A percentile compares a stretch with the other conserved stretches of the same genome.
These are phyloP conservation scores for Ivindomyrus marchei DNA, from an alignment of 2,113 vertebrate genomes.

Conservation along the genomic window DNA sequence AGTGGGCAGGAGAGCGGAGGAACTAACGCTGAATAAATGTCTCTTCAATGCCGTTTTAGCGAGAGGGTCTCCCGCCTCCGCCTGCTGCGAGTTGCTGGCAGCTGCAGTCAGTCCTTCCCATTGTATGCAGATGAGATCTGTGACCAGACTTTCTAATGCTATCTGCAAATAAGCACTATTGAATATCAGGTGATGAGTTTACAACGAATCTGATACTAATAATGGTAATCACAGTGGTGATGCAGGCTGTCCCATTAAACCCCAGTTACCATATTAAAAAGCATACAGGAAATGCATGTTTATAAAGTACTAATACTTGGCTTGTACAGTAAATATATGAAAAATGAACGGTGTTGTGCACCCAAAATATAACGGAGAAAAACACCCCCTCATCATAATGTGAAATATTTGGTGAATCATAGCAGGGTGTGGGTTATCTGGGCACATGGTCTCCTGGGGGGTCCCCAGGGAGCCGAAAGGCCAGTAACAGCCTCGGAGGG, in stretches of 20 bases:
- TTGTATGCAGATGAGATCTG: not conserved
- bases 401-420: conserved; percentile 45
- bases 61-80: not conserved
- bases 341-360: not conserved
- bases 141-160: not conserved
- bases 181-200: not conserved
- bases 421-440: conserved; percentile 44
- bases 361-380: conserved; percentile 30
- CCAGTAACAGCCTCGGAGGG: conserved; percentile 47
- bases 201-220: not conserved
- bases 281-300: not conserved
- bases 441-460: conserved; percentile 41
- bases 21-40: conserved; percentile 54
- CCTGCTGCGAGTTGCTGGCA: not conserved
- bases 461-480: conserved; percentile 47
- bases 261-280: not conserved
- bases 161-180: not conserved
- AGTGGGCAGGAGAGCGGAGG: conserved; percentile 48
- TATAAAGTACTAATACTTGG: not conserved
- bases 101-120: not conserved
- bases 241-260: not conserved
- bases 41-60: not conserved
- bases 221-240: not conserved
- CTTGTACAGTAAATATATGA: not conserved
- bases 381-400: conserved; percentile 37